Base-by-base conservation (phyloP, 2,888 invertebrate genomes). In the Papilio gigon region DNA sequence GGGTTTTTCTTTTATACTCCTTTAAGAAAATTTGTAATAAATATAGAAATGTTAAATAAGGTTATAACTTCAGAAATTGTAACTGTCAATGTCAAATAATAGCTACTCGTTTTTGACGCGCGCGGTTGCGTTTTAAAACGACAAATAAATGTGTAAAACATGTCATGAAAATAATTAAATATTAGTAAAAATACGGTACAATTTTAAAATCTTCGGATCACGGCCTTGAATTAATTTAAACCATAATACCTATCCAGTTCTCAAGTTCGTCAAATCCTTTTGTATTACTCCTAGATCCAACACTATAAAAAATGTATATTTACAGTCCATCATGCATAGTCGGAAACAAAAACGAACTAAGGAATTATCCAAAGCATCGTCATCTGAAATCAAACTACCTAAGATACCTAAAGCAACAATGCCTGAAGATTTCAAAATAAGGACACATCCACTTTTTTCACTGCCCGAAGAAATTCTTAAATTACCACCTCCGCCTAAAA, bases 401-500 rank as follows among this genome's bases (percentile, higher is more conserved):
- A 93, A 93, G 81, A 83, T 94, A 71, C 92, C 93, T 5, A 90
- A 91, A 80, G 81, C 93, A 64, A 81, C 88, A 65, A 84, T 94
- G 83, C 94, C 94, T 0, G 92, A 92, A 37, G 93, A 93, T 78
- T 93, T 93, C 74, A 92, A 93, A 81, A 89, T 93, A 70, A 84
- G 92, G 71, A 91, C 93, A 22, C 88, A 92, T 65, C 93, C 94
- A 0, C 77, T 95, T 67, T 94, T 95, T 84, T 93, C 94, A 2
- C 80, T 95, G 64, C 95, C 95, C 0, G 93, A 94, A 60, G 93
- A 95, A 83, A 84, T 95, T 65, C 80, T 93, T 27, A 89, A 91
- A 74, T 83, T 93, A 70, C 91, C 92, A 33, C 83, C 88, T 37
- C 84, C 88, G 27, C 83, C 80, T 22, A 89, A 84, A 76, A 85